Percentiles rank a stretch among this genome's conserved stretches.
Evolutionary conservation across 1,140 invertebrate species (phyloP).

Genomic region (Scaptomyza hsui): DNA sequence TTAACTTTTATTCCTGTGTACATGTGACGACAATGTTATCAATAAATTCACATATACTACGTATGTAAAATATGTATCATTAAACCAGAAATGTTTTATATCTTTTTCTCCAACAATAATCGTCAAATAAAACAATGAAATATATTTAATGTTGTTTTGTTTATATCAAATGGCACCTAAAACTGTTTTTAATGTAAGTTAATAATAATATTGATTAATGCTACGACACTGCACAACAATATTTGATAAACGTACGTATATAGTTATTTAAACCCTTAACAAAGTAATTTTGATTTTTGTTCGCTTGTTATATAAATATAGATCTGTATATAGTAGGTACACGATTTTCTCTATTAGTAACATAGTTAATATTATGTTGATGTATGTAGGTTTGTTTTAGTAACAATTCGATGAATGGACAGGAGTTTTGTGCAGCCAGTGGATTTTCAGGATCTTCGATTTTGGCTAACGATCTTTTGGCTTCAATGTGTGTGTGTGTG

Average conservation of each 20-base stretch:
- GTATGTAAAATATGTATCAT: conserved; percentile 76
- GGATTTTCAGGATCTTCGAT: not conserved
- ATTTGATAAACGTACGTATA: conserved; percentile 34
- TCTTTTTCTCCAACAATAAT: not conserved
- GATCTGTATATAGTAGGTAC: conserved; percentile 47
- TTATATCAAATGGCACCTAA: conserved; percentile 75
- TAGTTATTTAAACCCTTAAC: conserved; percentile 5
- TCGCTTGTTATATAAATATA: conserved; percentile 41
- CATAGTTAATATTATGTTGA: conserved; percentile 23
- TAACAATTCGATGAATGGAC: conserved; percentile 22
- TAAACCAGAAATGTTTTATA: conserved; percentile 2
- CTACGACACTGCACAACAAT: conserved; percentile 41
- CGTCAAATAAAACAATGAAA: not conserved
- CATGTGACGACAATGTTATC: conserved; percentile 60
- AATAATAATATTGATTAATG: conserved; percentile 42
- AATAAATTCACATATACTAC: conserved; percentile 78
- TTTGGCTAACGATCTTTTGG: conserved; percentile 30
- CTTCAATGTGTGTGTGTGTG: conserved; percentile 18
- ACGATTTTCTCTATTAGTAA: conserved; percentile 57
- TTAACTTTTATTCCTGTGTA: conserved; percentile 55
- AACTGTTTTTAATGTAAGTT: conserved; percentile 37
- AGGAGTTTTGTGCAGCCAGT: conserved; percentile 29
- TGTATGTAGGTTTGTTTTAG: conserved; percentile 31
- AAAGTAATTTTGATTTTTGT: conserved; percentile 61
- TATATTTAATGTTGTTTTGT: conserved; percentile 15